These are phyloP conservation scores for Bubo bubo DNA, from an alignment of 2,113 vertebrate species.

Conservation along the genomic window DNA sequence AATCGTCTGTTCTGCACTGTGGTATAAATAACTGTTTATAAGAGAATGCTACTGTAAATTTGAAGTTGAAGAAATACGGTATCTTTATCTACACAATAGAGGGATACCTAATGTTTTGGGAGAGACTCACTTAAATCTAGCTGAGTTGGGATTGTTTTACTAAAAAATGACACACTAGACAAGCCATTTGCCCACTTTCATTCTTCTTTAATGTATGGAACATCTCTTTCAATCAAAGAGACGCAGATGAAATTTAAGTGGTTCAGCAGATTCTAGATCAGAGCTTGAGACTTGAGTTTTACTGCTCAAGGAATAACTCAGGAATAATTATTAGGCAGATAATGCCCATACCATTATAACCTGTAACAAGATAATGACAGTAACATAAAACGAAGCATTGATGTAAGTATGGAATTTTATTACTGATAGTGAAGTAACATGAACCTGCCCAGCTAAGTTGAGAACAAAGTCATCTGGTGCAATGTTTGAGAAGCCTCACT, in stretches of 20 bases:
- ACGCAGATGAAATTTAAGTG: neutral
- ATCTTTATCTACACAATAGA: neutral
- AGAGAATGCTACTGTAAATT: neutral
- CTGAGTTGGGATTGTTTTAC: neutral
- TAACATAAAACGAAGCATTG: constrained; percentile 3
- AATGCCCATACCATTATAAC: constrained; percentile 17
- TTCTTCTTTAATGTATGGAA: constrained; percentile 10
- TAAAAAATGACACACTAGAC: neutral
- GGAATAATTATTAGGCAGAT: constrained; percentile 27
- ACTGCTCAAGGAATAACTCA: neutral
- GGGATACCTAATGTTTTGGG: neutral
- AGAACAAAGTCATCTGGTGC: constrained; percentile 6
- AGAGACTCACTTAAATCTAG: neutral
- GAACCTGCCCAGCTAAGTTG: neutral
- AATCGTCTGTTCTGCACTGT: neutral
- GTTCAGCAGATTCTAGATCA: constrained; percentile 15
- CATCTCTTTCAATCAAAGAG: neutral
- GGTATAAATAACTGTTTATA: neutral
- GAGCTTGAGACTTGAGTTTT: neutral
- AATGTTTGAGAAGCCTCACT: neutral
- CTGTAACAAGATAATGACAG: constrained; percentile 8
- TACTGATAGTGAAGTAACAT: neutral
- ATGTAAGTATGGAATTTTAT: neutral
- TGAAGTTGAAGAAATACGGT: neutral
- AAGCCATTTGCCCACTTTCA: neutral